Percentiles rank a stretch among this genome's conserved stretches.
These are phyloP conservation scores for Lapara coniferarum DNA, from an alignment of 2,888 invertebrate genomes.

Conservation along the genomic window DNA sequence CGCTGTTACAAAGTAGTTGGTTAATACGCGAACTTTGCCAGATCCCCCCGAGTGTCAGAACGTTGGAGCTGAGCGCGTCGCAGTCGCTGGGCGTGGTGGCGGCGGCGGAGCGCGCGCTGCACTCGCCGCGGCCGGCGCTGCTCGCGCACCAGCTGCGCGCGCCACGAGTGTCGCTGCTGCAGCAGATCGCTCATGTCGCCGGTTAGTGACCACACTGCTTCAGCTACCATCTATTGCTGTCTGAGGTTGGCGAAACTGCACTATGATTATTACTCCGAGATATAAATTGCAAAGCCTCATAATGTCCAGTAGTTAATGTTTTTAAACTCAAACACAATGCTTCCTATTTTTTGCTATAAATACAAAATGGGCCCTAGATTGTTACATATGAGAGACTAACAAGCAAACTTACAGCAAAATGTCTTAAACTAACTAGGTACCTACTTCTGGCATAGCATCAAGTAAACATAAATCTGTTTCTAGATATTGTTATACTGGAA, in stretches of 20 bases:
- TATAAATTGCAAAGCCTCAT: too few species aligned
- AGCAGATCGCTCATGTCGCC: conserved; percentile 11
- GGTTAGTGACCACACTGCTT: background rate
- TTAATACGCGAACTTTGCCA: background rate
- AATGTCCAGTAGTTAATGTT: too few species aligned
- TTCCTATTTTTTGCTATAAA: too few species aligned
- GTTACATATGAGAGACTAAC: too few species aligned
- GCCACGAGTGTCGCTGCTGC: background rate
- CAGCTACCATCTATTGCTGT: background rate
- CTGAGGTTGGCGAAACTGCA: background rate
- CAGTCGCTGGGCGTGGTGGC: conserved; percentile 24
- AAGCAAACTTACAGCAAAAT: too few species aligned
- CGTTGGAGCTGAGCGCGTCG: background rate
- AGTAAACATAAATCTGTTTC: background rate
- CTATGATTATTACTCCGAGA: too few species aligned
- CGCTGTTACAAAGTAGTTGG: too few species aligned
- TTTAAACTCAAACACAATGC: too few species aligned
- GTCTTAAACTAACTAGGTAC: background rate
- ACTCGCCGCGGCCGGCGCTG: conserved; percentile 32
- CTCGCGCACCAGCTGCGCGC: conserved; percentile 26
- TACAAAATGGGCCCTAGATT: too few species aligned
- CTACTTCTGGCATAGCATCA: background rate
- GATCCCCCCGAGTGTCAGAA: background rate
- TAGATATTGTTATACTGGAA: conserved; percentile 25
- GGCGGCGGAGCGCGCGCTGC: conserved; percentile 38